These are phyloP conservation scores for Agapostemon virescens DNA, from an alignment of 2,888 invertebrate species.

Conservation along the genomic window DNA sequence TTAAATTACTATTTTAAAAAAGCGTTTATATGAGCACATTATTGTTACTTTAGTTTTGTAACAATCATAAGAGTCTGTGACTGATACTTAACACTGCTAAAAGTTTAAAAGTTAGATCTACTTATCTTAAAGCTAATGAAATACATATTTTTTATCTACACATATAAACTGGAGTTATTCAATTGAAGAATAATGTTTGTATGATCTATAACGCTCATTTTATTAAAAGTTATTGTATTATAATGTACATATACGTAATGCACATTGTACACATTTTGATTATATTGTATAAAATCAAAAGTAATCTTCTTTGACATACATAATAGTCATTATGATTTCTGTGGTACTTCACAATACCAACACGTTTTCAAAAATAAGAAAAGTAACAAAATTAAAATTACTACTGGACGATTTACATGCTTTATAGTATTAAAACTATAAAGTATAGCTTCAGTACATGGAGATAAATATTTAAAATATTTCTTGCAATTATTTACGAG, in stretches of 20 bases:
- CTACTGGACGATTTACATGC: conserved; percentile 16
- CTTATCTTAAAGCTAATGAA: conserved; percentile 21
- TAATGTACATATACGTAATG: conserved; percentile 53
- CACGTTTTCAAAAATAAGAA: conserved; percentile 32
- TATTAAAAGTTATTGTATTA: conserved; percentile 59
- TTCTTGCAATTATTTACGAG: conserved; percentile 49
- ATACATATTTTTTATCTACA: conserved; percentile 15
- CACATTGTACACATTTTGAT: conserved; percentile 44
- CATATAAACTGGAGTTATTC: conserved; percentile 29
- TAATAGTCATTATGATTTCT: conserved; percentile 22
- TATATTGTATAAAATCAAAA: conserved; percentile 52
- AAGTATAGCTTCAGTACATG: conserved; percentile 50
- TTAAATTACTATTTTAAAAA: conserved; percentile 67
- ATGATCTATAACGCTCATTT: conserved; percentile 42
- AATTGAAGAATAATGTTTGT: conserved; percentile 34
- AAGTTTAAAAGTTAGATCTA: conserved; percentile 6
- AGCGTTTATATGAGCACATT: conserved; percentile 63
- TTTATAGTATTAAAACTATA: conserved; percentile 46
- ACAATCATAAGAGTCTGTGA: conserved; percentile 60
- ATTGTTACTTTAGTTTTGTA: conserved; percentile 62
- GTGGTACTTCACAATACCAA: conserved; percentile 42
- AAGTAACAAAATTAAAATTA: conserved; percentile 33
- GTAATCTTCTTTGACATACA: conserved; percentile 26
- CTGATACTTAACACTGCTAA: conserved; percentile 18
- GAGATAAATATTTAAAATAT: conserved; percentile 48